Percentiles rank a stretch among this genome's conserved stretches.
Evolutionary conservation across 2,797 vertebrate genomes (phyloP).

Genomic region (Crax fasciolata): DNA sequence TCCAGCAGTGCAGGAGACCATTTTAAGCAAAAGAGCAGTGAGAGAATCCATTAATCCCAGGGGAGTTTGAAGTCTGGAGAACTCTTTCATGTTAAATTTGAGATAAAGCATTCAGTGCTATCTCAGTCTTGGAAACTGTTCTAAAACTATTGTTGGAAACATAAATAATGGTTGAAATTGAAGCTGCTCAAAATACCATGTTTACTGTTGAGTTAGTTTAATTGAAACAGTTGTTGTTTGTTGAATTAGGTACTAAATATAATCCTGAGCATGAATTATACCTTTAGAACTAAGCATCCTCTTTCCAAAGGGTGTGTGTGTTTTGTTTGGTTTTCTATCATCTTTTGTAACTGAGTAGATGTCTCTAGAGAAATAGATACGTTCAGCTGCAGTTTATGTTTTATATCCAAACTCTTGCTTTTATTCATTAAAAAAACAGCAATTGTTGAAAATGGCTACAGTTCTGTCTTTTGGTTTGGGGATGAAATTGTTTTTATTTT

Average conservation of each 20-base stretch:
- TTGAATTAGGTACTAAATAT: neutral
- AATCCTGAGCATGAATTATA: neutral
- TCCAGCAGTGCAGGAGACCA: constrained; percentile 59
- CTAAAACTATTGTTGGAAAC: neutral
- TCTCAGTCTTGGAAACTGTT: constrained; percentile 21
- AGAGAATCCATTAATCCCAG: constrained; percentile 52
- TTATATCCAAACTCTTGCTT: neutral
- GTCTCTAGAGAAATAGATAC: neutral
- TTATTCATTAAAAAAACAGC: neutral
- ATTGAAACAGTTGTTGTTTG: neutral
- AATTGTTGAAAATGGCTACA: neutral
- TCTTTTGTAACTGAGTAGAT: neutral
- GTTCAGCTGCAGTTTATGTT: neutral
- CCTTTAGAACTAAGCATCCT: neutral
- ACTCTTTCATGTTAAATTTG: constrained; percentile 34
- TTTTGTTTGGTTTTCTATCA: neutral
- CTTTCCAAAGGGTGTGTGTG: neutral
- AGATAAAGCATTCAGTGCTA: constrained; percentile 38
- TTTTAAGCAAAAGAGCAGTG: constrained; percentile 61
- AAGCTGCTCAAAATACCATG: neutral
- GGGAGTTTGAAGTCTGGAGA: constrained; percentile 42
- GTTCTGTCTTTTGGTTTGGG: neutral
- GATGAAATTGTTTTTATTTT: neutral
- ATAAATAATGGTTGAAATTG: constrained; percentile 10
- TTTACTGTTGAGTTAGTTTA: constrained; percentile 45